Evolutionary conservation across 2,113 vertebrate species (phyloP).

Genomic region (Callopanchax toddi): DNA sequence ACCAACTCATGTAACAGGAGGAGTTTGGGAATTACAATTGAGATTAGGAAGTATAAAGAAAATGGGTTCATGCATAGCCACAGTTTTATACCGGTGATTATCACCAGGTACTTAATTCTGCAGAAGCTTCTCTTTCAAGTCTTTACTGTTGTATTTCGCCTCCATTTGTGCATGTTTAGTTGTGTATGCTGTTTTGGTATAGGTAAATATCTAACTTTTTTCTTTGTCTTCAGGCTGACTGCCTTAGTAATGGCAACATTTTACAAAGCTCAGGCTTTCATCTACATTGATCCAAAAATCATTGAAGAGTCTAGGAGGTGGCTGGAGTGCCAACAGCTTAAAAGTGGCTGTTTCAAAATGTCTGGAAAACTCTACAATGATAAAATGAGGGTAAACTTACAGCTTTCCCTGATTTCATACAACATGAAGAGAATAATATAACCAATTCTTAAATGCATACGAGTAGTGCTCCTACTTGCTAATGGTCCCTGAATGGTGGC

Average conservation of each 20-base stretch:
- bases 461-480: neutral
- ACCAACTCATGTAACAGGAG: too few relatives aligned
- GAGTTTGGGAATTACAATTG: too few relatives aligned
- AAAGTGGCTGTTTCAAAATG: constrained; percentile 80
- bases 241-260: constrained; percentile 83
- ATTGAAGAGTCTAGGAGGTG: constrained; percentile 65
- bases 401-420: neutral
- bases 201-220: too few relatives aligned
- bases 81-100: too few relatives aligned
- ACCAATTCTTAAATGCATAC: neutral
- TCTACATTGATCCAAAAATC: constrained; percentile 69
- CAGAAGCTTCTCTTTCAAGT: too few relatives aligned
- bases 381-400: constrained; percentile 77
- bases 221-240: constrained; percentile 78
- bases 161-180: neutral
- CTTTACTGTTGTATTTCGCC: too few relatives aligned
- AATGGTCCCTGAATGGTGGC: too few relatives aligned
- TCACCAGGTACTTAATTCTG: too few relatives aligned
- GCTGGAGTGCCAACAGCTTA: constrained; percentile 74
- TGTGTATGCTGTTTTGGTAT: neutral
- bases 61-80: too few relatives aligned
- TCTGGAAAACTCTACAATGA: constrained; percentile 82
- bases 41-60: too few relatives aligned
- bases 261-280: constrained; percentile 68
- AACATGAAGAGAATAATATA: neutral